Conservation (phyloP, 2,888 invertebrate species). For the Diadromus collaris region DNA sequence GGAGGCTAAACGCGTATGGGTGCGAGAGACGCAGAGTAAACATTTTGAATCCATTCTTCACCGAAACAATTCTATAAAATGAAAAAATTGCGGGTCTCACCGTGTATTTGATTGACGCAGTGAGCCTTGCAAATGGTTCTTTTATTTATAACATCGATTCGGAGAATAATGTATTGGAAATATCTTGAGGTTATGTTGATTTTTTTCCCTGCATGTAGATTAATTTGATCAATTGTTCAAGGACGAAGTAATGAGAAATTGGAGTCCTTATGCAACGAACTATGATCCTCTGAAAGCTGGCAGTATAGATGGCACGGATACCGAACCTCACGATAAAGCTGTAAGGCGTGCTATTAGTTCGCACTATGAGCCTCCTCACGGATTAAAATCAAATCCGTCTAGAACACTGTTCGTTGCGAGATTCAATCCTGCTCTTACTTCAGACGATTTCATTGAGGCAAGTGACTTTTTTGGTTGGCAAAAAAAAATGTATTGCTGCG, state of each 20-base stretch:
- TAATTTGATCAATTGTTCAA: slow-evolving; percentile 30
- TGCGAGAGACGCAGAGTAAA: no score
- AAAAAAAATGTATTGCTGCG: not conserved
- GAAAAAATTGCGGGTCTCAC: no score
- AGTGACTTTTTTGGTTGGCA: not conserved
- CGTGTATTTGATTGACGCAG: no score
- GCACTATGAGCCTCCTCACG: slow-evolving; percentile 85
- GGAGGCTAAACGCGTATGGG: no score
- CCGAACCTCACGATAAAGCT: slow-evolving; percentile 90
- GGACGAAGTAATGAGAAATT: slow-evolving; percentile 73
- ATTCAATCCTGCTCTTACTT: slow-evolving; percentile 85
- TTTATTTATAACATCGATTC: no score
- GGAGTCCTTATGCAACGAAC: slow-evolving; percentile 82
- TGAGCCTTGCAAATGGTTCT: no score
- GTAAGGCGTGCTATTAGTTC: slow-evolving; percentile 87
- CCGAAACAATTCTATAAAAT: no score
- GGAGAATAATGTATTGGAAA: no score
- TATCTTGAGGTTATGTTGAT: no score
- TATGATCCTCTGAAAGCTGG: slow-evolving; percentile 92
- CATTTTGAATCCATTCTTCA: no score
- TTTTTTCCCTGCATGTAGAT: no score
- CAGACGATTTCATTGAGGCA: slow-evolving; percentile 82
- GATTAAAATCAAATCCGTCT: slow-evolving; percentile 86
- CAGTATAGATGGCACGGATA: slow-evolving; percentile 94
- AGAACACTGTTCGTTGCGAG: slow-evolving; percentile 89